A percentile compares a stretch with the other conserved stretches of the same genome.
Conservation (phyloP, 2,797 vertebrate genomes). For the Mallotus villosus region DNA sequence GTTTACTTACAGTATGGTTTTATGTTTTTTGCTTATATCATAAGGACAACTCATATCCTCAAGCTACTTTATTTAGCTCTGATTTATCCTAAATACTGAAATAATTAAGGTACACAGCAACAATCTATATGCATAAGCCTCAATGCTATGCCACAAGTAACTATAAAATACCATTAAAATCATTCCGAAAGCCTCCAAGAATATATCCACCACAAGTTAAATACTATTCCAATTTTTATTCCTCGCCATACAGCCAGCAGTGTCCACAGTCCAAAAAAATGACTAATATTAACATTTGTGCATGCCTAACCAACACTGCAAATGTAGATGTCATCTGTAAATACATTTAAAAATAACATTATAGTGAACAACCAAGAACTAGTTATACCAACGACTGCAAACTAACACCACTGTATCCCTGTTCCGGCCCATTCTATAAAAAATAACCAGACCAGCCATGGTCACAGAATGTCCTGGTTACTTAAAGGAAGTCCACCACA, state of each 20-base stretch:
- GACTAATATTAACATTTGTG: not conserved
- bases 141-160: too few relatives aligned
- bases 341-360: slow-evolving; percentile 40
- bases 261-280: slow-evolving; percentile 7
- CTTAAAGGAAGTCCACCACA: slow-evolving; percentile 9
- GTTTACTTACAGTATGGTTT: not conserved
- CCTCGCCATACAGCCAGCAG: not conserved
- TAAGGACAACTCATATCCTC: not conserved
- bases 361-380: slow-evolving; percentile 36
- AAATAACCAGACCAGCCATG: slow-evolving; percentile 28
- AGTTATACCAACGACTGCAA: not conserved
- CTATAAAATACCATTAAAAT: not conserved
- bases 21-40: not conserved
- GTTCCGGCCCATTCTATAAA: slow-evolving; percentile 9
- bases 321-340: slow-evolving; percentile 5
- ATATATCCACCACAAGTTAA: not conserved
- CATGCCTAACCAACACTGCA: slow-evolving; percentile 27
- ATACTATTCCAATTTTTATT: not conserved
- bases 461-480: slow-evolving; percentile 20
- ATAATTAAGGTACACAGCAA: not conserved
- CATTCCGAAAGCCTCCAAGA: not conserved
- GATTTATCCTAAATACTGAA: not conserved
- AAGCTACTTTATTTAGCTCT: not conserved
- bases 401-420: slow-evolving; percentile 39
- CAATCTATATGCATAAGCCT: not conserved